Base-by-base conservation (phyloP, 2,888 invertebrate genomes). In the Mellilla xanthometata region DNA sequence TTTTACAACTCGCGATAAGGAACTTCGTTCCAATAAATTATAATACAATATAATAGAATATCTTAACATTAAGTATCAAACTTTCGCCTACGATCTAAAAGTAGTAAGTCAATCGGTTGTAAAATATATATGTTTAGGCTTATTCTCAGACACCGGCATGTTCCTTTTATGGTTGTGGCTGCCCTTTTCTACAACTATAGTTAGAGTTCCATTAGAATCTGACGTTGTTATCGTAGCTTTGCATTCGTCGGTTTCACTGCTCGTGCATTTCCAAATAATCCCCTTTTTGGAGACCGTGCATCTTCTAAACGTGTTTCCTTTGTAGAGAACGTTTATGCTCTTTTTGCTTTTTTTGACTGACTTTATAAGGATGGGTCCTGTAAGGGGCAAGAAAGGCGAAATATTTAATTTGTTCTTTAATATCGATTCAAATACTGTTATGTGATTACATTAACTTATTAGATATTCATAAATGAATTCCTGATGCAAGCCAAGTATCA, bases 121-220 rank as follows among this genome's bases (percentile, higher is more conserved):
- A 63, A 88, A 88, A 68, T 87, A 89, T 1, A 89, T 81, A 54
- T 89, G 88, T 50, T 85, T 88, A 2, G 81, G 79, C 35, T 76
- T 85, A 2, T 52, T 46, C 2, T 68, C 68, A 0, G 56, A 32
- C 5, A 4, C 7, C 42, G 5, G 65, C 62, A 1, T 38, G 11
- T 78, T 68, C 7, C 59, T 60, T n/a, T 54, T 48, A 27, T 88
- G 88, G 0, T 58, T 62, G 46, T 88, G 88, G 1, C 49, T 49
- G 0, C 72, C 72, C 47, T 76, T 83, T 3, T 30, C 56, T 0
- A 61, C 45, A 0, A 89, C 77, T 0, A 88, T 67, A 22, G 78
- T 72, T 2, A 88, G 60, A 46, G 72, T 67, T 2, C 81, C 73
- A 11, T 47, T 19, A 12, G 24, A 15, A 53, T 87, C 40, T 11